Evolutionary conservation across 2,797 vertebrate genomes (phyloP).

Genomic region (Champsocephalus esox): DNA sequence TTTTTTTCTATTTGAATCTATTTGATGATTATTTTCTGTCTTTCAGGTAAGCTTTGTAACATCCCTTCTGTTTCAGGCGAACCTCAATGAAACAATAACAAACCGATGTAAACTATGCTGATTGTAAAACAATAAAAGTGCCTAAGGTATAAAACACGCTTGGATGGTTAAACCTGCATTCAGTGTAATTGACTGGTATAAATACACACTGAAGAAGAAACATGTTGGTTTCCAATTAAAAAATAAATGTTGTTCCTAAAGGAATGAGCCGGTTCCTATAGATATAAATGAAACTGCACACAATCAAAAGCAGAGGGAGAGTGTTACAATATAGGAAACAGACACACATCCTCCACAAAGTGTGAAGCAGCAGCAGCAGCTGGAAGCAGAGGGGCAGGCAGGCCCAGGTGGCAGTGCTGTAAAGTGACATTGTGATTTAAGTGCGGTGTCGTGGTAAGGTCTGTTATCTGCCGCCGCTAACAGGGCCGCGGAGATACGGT

Average conservation of each 20-base stretch:
- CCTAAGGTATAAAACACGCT: too few species aligned
- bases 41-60: too few species aligned
- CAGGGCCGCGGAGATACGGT: constrained; percentile 58
- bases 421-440: constrained; percentile 82
- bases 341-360: neutral
- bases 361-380: constrained; percentile 25
- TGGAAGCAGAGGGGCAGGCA: constrained; percentile 59
- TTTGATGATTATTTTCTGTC: neutral
- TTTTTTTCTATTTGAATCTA: too few species aligned
- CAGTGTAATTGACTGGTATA: too few species aligned
- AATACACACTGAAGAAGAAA: neutral
- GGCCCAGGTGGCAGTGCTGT: constrained; percentile 68
- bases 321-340: constrained; percentile 9
- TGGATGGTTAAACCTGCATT: too few species aligned
- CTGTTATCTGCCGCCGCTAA: constrained; percentile 72
- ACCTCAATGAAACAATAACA: neutral
- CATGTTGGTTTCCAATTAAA: constrained; percentile 1
- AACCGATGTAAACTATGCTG: too few species aligned
- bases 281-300: too few species aligned
- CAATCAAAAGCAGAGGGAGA: neutral
- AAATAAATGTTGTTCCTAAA: neutral
- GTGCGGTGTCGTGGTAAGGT: constrained; percentile 59
- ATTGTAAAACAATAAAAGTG: too few species aligned
- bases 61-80: neutral
- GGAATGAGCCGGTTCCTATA: too few species aligned